Base-by-base conservation (phyloP, 2,888 invertebrate genomes). In the Megastigmus dorsalis region DNA sequence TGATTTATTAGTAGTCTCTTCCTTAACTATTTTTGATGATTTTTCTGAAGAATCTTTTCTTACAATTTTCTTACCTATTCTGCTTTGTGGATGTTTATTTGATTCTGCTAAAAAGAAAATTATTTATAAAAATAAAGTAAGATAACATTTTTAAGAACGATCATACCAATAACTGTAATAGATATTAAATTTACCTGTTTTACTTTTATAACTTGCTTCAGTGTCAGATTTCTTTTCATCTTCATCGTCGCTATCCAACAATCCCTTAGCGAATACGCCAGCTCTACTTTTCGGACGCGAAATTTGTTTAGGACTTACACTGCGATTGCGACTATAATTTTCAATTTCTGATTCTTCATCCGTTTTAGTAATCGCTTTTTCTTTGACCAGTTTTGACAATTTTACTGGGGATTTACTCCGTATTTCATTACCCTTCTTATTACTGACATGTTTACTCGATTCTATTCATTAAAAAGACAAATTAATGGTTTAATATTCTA, bases 41-140 rank as follows among this genome's bases (percentile, higher is more conserved):
- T 72, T 65, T 13, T 9, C n/a, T 18, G 62, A 38, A 20, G 38
- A 50, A 62, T 54, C 60, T 26, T 18, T 45, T 67, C 54, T 73
- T 33, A 10, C 9, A 13, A 20, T 13, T 48, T n/a, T n/a, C n/a
- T 67, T 67, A 45, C 10, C 67, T 52, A 62, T 67, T 33, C 73
- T 59, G 20, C 55, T 69, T 63, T 74, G 23, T 18, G 68, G 33
- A 5, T 60, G 54, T 36, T 48, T 38, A 15, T 7, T 33, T 7
- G 30, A 38, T n/a, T 62, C 67, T 73, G 15, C 28, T n/a, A 6
- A 15, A 30, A 36, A 50, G 28, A 28, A 20, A 50, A 38, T 30
- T 45, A 52, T 33, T n/a, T 33, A 5, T 67, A 33, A 30, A 52
- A 48, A 62, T 13, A 13, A 48, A 13, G 10, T 15, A 33, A 4